phyloP scores from a whole-genome alignment of 1,140 invertebrate genomes.

The Lepidurus couesii region DNA sequence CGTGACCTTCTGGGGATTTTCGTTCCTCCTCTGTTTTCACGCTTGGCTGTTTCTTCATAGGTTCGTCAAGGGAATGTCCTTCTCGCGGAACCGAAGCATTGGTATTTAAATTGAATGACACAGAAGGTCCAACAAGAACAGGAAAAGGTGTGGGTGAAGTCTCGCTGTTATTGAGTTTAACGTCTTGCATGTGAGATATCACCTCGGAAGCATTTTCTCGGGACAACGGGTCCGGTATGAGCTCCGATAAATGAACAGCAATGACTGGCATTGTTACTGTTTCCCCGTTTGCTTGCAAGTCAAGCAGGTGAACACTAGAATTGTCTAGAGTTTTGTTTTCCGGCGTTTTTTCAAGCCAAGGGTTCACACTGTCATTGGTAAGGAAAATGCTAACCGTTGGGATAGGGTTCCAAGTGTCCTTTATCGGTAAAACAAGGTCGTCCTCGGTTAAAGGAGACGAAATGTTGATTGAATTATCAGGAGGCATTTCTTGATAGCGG shows the following conservation, averaged over 20 bases:
- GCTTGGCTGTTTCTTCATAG: not conserved
- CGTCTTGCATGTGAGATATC: not conserved
- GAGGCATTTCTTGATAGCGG: not conserved
- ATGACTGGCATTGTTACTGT: too few species aligned
- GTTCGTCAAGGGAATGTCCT: not conserved
- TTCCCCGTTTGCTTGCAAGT: too few species aligned
- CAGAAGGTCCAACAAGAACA: not conserved
- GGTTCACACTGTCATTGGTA: too few species aligned
- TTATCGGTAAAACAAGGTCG: too few species aligned
- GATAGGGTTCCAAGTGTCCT: too few species aligned
- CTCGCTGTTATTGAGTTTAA: not conserved
- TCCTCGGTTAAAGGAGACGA: too few species aligned
- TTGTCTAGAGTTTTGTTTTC: too few species aligned
- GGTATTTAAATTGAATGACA: not conserved
- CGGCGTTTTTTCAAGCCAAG: too few species aligned
- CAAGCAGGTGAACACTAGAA: too few species aligned
- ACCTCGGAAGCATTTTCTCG: not conserved
- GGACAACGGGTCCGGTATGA: too few species aligned
- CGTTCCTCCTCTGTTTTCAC: slow-evolving; percentile 25
- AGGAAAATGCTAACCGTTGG: too few species aligned
- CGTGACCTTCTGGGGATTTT: slow-evolving; percentile 17
- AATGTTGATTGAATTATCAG: not conserved
- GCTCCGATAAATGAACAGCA: too few species aligned
- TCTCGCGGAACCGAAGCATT: not conserved
- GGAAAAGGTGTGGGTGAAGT: not conserved